These are phyloP conservation scores for Chlorops oryzae DNA, from an alignment of 1,140 invertebrate species.

Conservation along the genomic window DNA sequence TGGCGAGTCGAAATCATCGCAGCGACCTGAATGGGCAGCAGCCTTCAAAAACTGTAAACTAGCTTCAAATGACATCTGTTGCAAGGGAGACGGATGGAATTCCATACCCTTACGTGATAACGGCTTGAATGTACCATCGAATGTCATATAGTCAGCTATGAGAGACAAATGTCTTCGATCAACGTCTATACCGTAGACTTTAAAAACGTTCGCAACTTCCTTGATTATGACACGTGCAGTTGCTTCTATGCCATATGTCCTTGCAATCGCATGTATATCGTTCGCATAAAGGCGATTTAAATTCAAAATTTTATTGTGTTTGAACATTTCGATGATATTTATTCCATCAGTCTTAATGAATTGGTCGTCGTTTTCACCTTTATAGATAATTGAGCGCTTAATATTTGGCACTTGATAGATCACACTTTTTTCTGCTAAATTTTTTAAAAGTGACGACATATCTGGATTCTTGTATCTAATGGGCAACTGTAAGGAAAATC, in stretches of 20 bases:
- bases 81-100: constrained; percentile 80
- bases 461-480: constrained; percentile 64
- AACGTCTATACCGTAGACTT: constrained; percentile 92
- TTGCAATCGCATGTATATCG: constrained; percentile 85
- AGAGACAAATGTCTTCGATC: constrained; percentile 88
- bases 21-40: constrained; percentile 64
- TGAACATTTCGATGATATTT: constrained; percentile 85
- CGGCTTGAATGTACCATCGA: constrained; percentile 80
- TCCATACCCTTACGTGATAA: constrained; percentile 88
- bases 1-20: constrained; percentile 76
- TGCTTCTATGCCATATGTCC: constrained; percentile 94
- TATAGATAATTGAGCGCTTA: constrained; percentile 71
- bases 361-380: constrained; percentile 55
- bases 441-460: constrained; percentile 69
- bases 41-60: constrained; percentile 80
- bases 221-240: constrained; percentile 82
- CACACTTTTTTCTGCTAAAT: constrained; percentile 66
- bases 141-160: constrained; percentile 98
- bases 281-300: constrained; percentile 86
- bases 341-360: constrained; percentile 90
- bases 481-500: constrained; percentile 52
- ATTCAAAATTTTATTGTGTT: constrained; percentile 74
- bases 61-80: constrained; percentile 98
- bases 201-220: constrained; percentile 89
- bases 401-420: constrained; percentile 77